Evolutionary conservation across 2,797 vertebrate species (phyloP).

Genomic region (Chelidonichthys spinosus): DNA sequence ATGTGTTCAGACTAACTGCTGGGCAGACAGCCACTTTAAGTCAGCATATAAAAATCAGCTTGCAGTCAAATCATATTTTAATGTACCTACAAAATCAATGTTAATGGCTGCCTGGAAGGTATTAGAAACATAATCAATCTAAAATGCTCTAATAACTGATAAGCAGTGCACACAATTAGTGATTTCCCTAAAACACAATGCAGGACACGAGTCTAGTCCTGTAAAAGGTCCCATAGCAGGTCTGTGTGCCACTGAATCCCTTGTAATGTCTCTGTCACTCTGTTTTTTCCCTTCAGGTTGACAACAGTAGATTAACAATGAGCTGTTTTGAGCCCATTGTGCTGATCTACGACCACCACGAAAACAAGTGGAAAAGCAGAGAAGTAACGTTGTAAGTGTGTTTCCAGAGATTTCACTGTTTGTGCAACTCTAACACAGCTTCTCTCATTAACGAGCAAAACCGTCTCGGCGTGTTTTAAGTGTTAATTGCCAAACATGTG

Average conservation of each 20-base stretch:
- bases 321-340: slow-evolving; percentile 92
- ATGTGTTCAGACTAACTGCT: not conserved
- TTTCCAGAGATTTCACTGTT: not conserved
- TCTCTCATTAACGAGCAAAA: slow-evolving; percentile 15
- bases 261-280: not conserved
- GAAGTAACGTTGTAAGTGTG: slow-evolving; percentile 91
- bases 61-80: not conserved
- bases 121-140: not conserved
- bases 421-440: not conserved
- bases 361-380: slow-evolving; percentile 95
- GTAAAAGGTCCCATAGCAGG: not conserved
- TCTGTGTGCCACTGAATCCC: not conserved
- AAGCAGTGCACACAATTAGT: not conserved
- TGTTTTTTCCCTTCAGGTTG: slow-evolving; percentile 83
- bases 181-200: not conserved
- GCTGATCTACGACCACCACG: slow-evolving; percentile 93
- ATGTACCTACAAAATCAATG: not conserved
- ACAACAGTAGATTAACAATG: slow-evolving; percentile 92
- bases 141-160: not conserved
- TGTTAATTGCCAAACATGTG: not conserved
- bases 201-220: not conserved
- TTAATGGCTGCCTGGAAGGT: not conserved
- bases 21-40: not conserved
- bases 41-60: not conserved
- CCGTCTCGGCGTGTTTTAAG: not conserved